Conservation (phyloP, 2,113 vertebrate species). For the Pygathrix nemaeus region DNA sequence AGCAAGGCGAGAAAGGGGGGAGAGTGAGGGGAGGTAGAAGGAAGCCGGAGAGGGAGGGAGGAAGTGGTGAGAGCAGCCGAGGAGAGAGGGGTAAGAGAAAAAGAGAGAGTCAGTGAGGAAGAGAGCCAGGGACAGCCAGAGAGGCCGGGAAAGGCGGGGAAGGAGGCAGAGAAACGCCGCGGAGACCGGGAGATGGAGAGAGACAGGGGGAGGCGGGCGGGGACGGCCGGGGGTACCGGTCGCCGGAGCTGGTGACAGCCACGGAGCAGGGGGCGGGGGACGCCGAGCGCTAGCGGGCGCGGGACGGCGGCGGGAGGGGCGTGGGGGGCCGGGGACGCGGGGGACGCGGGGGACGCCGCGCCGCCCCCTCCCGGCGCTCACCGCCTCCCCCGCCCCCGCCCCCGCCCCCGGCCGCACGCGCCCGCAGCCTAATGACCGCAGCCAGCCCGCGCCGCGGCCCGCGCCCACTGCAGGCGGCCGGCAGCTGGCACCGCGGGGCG, state of each 20-base stretch:
- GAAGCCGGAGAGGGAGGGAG: conserved; percentile 10
- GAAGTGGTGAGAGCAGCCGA: conserved; percentile 30
- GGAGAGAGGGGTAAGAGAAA: neutral
- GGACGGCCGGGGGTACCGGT: conserved; percentile 7
- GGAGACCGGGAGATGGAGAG: conserved; percentile 5
- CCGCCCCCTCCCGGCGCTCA: neutral
- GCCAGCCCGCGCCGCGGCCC: conserved; percentile 75
- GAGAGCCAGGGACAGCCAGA: neutral
- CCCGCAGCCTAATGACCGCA: conserved; percentile 78
- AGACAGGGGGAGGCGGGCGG: conserved; percentile 26
- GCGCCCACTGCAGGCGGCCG: conserved; percentile 76
- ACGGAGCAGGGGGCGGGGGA: neutral
- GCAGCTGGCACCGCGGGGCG: conserved; percentile 81
- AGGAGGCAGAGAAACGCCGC: neutral
- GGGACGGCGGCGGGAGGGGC: no score
- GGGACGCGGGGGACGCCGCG: no score
- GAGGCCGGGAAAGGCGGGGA: neutral
- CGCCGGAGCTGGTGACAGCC: neutral
- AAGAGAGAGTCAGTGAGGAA: neutral
- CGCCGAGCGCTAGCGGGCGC: neutral
- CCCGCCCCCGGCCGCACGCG: conserved; percentile 55
- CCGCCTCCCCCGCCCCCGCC: conserved; percentile 49
- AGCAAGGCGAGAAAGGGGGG: neutral
- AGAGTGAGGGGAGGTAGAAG: neutral
- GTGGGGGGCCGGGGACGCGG: no score